These are phyloP conservation scores for Thecophora atra DNA, from an alignment of 2,888 invertebrate genomes.

Conservation along the genomic window DNA sequence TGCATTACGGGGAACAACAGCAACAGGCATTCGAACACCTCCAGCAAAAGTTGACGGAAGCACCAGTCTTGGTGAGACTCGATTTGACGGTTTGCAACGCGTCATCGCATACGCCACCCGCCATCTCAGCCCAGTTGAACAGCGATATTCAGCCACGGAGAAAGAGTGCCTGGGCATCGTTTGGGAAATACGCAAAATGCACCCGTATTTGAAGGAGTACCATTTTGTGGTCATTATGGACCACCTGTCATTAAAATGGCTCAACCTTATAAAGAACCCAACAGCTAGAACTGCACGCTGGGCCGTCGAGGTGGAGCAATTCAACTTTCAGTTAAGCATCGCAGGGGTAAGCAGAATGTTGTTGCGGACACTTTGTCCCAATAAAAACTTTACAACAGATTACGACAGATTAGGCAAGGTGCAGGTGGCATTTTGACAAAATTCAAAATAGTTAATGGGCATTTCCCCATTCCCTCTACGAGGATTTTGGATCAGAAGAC, in stretches of 20 bases:
- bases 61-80: too few species aligned
- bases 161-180: constrained; percentile 36
- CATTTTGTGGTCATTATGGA: constrained; percentile 33
- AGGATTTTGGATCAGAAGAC: neutral
- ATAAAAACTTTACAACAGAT: too few species aligned
- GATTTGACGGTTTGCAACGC: neutral
- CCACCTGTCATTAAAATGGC: constrained; percentile 36
- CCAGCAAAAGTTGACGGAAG: too few species aligned
- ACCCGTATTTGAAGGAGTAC: constrained; percentile 28
- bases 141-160: constrained; percentile 34
- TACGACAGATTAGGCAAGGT: too few species aligned
- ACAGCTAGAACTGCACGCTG: constrained; percentile 27
- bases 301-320: neutral
- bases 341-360: neutral
- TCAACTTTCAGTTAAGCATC: neutral
- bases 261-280: constrained; percentile 35
- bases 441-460: neutral
- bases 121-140: constrained; percentile 4
- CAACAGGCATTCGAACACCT: too few species aligned
- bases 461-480: neutral
- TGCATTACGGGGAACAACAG: too few species aligned
- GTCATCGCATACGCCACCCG: constrained; percentile 19
- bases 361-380: neutral
- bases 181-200: constrained; percentile 32
- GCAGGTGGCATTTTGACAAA: too few species aligned